Base-by-base conservation (phyloP, 1,140 invertebrate genomes). In the Pogonomyrmex barbatus region DNA sequence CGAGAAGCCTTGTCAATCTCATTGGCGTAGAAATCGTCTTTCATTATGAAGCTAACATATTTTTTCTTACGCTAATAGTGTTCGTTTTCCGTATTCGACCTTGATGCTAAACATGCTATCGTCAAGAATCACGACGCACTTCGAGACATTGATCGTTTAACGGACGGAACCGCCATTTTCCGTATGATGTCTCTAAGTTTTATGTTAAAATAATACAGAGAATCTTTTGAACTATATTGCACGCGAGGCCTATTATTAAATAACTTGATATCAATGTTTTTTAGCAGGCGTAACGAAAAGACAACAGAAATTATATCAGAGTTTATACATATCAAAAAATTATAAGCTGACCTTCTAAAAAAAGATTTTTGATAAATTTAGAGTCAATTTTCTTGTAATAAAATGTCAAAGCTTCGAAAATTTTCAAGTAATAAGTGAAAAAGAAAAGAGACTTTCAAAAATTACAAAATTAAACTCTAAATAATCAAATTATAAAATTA, bases 1-100 rank as follows among this genome's bases (percentile, higher is more conserved):
- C 86, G 82, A 86, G 94, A 95, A 95, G 94, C 94, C 94, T 90
- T 93, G 91, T 84, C 92, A 91, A 92, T 93, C 86, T 92, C 93
- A 93, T 91, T 94, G 91, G 93, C 92, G 93, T 93, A 92, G 89
- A 91, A 91, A 85, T 90, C 47, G 76, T 84, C 56, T 81, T 91
- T 52, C 62, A 54, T 70, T 79, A 78, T 54, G 14, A 88, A 79
- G 54, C 60, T 79, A 86, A 88, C 58, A 86, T 79, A 83, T 84
- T 79, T 85, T 88, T 79, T 24, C 24, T 67, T 50, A 33, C 14
- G 42, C 58, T 88, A 87, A 89, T 73, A 68, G 36, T 39, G 71
- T 87, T 75, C 39, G n/a, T 52, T 42, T 77, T 65, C 10, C 24
- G 6, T 1, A 54, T 47, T 47, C 45, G 42, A 83, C 54, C 54